Evolutionary conservation across 2,888 invertebrate genomes (phyloP).

Genomic region (Meandrusa payeni): DNA sequence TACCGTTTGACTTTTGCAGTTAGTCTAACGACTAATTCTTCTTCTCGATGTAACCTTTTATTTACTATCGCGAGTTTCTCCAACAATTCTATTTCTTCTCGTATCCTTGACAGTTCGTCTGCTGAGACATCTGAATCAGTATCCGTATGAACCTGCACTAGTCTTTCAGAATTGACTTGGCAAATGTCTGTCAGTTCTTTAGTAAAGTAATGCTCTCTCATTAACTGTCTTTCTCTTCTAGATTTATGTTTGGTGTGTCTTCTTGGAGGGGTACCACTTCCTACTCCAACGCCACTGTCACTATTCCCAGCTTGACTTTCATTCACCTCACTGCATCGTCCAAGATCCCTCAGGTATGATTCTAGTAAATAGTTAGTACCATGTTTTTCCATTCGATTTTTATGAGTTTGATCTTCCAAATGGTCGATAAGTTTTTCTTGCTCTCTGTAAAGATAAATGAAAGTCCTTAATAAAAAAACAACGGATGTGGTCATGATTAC

Average conservation of each 20-base stretch:
- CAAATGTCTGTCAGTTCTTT: constrained; percentile 77
- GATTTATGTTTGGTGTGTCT: constrained; percentile 77
- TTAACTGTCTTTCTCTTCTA: constrained; percentile 73
- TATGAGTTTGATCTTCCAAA: constrained; percentile 89
- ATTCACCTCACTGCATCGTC: constrained; percentile 66
- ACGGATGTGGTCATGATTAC: no score
- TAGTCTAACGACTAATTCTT: constrained; percentile 85
- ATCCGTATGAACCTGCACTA: constrained; percentile 64
- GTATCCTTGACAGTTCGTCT: constrained; percentile 79
- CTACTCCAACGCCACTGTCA: constrained; percentile 85
- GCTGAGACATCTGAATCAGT: constrained; percentile 74
- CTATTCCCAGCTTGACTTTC: constrained; percentile 84
- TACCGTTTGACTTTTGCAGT: constrained; percentile 83
- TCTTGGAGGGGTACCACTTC: constrained; percentile 82
- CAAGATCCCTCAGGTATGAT: constrained; percentile 83
- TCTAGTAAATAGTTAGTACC: constrained; percentile 90
- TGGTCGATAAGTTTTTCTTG: constrained; percentile 89
- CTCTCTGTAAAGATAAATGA: constrained; percentile 71
- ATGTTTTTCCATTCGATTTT: constrained; percentile 85
- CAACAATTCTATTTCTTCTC: constrained; percentile 85
- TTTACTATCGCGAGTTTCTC: constrained; percentile 88
- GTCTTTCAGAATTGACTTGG: constrained; percentile 74
- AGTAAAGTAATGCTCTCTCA: constrained; percentile 78
- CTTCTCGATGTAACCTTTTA: constrained; percentile 86
- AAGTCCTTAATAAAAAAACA: no score